These are phyloP conservation scores for Globicephala melas DNA, from an alignment of 2,113 vertebrate genomes.

Conservation along the genomic window DNA sequence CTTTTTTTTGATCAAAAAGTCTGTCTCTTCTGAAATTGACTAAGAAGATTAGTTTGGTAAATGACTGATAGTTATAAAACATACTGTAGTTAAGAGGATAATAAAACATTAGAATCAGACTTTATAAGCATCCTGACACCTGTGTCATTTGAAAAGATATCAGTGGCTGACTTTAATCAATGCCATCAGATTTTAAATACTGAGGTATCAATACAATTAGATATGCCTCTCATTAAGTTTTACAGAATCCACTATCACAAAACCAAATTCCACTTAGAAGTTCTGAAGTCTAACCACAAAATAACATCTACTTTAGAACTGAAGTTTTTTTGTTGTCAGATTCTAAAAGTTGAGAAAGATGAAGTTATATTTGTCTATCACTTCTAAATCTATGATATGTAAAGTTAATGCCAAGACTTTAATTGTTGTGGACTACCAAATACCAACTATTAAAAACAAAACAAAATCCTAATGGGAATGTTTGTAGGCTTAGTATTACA, in stretches of 20 bases:
- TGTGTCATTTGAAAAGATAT: neutral
- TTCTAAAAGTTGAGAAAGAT: neutral
- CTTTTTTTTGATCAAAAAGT: neutral
- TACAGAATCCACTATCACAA: neutral
- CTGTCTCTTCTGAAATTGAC: slow-evolving; percentile 1
- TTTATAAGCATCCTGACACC: neutral
- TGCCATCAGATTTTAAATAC: neutral
- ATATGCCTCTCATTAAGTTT: neutral
- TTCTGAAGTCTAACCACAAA: slow-evolving; percentile 17
- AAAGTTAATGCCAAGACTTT: neutral
- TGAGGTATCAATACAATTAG: neutral
- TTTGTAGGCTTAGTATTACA: neutral
- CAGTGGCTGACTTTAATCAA: neutral
- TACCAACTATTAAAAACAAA: neutral
- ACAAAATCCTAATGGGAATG: neutral
- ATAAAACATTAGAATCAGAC: neutral
- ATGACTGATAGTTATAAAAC: neutral
- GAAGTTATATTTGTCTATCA: neutral
- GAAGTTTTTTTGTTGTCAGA: neutral
- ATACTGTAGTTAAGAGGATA: neutral
- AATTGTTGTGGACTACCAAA: neutral
- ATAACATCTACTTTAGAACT: slow-evolving; percentile 1
- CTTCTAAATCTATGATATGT: neutral
- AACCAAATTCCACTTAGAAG: neutral
- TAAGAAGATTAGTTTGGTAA: slow-evolving; percentile 27